Conservation (phyloP, 2,888 invertebrate species). For the Dasysyrphus albostriatus region DNA sequence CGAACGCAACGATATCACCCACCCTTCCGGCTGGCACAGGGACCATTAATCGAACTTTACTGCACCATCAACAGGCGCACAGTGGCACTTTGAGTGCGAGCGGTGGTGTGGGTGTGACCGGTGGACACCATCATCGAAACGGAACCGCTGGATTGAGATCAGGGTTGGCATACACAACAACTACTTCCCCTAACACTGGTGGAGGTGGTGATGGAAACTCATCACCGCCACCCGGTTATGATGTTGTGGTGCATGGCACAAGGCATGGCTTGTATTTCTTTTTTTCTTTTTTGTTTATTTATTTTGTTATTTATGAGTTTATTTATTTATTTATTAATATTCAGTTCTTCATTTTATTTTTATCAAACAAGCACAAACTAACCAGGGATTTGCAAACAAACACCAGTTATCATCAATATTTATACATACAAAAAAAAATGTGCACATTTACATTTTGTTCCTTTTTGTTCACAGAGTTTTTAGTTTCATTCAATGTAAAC, state of each 20-base stretch:
- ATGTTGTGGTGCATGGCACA: conserved; percentile 85
- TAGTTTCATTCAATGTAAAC: not conserved
- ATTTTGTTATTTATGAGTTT: conserved; percentile 36
- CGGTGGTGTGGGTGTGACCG: conserved; percentile 77
- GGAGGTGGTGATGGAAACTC: conserved; percentile 80
- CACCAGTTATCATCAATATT: conserved; percentile 20
- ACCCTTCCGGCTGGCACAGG: conserved; percentile 81
- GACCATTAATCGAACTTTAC: conserved; percentile 83
- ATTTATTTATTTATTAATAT: conserved; percentile 55
- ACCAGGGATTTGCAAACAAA: conserved; percentile 33
- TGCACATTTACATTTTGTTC: conserved; percentile 48
- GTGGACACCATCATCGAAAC: conserved; percentile 80
- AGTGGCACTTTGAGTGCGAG: conserved; percentile 76
- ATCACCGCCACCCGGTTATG: conserved; percentile 84
- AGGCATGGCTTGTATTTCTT: conserved; percentile 83
- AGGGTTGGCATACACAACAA: conserved; percentile 82
- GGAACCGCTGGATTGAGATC: conserved; percentile 82
- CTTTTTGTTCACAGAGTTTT: conserved; percentile 28
- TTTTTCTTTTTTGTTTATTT: conserved; percentile 25
- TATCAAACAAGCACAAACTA: conserved; percentile 42
- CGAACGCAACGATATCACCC: conserved; percentile 82
- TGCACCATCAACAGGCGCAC: conserved; percentile 83
- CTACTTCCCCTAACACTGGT: conserved; percentile 77
- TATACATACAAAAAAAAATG: not conserved
- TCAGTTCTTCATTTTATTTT: conserved; percentile 33